Evolutionary conservation across 1,140 invertebrate species (phyloP), one percentile per base, ranked within the genome.

Genomic region (Drosophila pseudoananassae): DNA sequence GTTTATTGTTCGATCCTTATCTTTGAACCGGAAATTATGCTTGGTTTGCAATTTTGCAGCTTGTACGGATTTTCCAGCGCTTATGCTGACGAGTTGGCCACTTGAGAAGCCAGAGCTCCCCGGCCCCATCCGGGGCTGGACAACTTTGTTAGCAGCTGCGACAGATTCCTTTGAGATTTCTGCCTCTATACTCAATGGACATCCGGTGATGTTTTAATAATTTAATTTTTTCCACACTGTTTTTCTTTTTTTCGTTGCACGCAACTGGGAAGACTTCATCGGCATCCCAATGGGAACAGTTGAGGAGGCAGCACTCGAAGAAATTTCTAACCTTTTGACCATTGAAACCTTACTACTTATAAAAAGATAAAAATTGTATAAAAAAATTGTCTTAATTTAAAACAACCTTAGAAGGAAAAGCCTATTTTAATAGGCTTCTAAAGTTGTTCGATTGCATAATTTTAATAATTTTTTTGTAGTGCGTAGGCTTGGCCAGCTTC

Each of bases 201-300:
- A 73, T 88, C 83, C 83, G 83, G 83, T 83, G 78, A 77, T 83
- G 78, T 76, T 88, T 87, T 83, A 88, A 88, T 88, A 88, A 88
- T 88, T 88, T 88, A 83, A 83, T 88, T 84, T 79, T 84, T 79
- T 61, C 58, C 56, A 71, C 40, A 59, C 45, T 47, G 46, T 57
- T 57, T 52, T 51, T 46, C 25, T 23, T 59, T 40, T 59, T 71
- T 55, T 71, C 29, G 49, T n/a, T 23, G 61, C 58, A 74, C 63
- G 38, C 56, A 46, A 58, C 60, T 45, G 40, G 17, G 61, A 17
- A 27, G 54, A 69, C 50, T 58, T 53, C 51, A 38, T 53, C 49
- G 53, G 58, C 43, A 45, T 78, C 47, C 60, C 60, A 49, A 57
- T 27, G 65, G 71, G 47, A 45, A 61, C 45, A 38, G 55, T 27